These are phyloP conservation scores for Heliocidaris erythrogramma DNA, from an alignment of 35 echinoderm and acorn worm species.

Conservation along the genomic window DNA sequence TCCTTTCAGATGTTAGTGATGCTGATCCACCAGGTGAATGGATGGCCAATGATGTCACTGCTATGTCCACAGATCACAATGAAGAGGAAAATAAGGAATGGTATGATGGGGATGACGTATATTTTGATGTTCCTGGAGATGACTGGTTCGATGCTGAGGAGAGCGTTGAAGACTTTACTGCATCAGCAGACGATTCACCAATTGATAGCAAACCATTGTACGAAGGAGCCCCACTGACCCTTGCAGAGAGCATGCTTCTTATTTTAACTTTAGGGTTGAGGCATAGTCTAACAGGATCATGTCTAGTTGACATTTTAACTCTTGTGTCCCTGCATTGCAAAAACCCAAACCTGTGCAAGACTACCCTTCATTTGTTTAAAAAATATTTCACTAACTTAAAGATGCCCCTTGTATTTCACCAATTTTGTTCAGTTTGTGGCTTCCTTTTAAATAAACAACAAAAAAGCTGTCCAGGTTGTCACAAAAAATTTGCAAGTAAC, in stretches of 20 bases:
- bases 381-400: background rate
- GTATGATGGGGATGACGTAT: too few species aligned
- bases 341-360: background rate
- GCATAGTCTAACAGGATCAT: background rate
- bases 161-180: too few species aligned
- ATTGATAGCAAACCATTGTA: background rate
- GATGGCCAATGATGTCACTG: too few species aligned
- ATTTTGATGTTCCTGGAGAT: too few species aligned
- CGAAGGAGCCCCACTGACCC: background rate
- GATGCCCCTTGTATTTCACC: background rate
- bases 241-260: background rate
- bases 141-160: too few species aligned
- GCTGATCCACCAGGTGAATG: too few species aligned
- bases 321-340: background rate
- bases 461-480: background rate
- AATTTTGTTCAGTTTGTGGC: background rate
- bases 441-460: background rate
- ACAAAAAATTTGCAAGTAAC: background rate
- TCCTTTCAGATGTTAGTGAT: too few species aligned
- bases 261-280: background rate
- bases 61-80: too few species aligned
- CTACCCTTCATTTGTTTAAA: background rate
- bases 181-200: too few species aligned
- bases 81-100: too few species aligned
- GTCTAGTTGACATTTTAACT: background rate